phyloP scores from a whole-genome alignment of 2,113 vertebrate species.

The Papio anubis region DNA sequence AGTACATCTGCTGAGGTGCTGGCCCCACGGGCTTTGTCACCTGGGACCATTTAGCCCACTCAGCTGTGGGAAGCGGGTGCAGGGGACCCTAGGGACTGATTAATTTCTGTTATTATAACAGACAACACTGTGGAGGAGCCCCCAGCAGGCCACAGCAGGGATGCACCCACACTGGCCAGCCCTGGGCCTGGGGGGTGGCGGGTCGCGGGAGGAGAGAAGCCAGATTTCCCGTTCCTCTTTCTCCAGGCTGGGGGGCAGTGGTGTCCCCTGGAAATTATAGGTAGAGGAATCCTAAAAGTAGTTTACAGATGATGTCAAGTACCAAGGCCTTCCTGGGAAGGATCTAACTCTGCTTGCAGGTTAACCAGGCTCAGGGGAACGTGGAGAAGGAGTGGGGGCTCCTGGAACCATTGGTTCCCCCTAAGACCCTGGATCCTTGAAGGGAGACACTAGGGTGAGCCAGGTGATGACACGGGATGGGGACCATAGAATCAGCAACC shows the following conservation, averaged over 20 bases:
- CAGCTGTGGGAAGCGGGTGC: conserved; percentile 55
- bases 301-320: neutral
- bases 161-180: neutral
- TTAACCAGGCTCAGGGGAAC: neutral
- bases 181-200: neutral
- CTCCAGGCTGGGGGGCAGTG: neutral
- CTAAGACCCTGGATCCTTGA: neutral
- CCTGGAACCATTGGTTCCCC: neutral
- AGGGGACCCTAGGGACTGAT: neutral
- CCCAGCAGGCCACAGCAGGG: neutral
- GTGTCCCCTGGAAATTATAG: neutral
- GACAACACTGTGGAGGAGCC: neutral
- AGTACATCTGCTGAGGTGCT: conserved; percentile 60
- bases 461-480: neutral
- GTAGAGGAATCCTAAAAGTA: neutral
- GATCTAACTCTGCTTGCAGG: neutral
- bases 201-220: neutral
- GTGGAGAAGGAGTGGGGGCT: too few relatives aligned
- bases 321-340: neutral
- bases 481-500: fast-evolving
- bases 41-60: conserved; percentile 60
- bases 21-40: conserved; percentile 59
- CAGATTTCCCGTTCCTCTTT: fast-evolving
- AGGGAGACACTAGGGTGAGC: neutral
- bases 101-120: conserved; percentile 40